Percentiles rank a stretch among this genome's conserved stretches.
Evolutionary conservation across 2,113 vertebrate species (phyloP).

Genomic region (Xenopus laevis): DNA sequence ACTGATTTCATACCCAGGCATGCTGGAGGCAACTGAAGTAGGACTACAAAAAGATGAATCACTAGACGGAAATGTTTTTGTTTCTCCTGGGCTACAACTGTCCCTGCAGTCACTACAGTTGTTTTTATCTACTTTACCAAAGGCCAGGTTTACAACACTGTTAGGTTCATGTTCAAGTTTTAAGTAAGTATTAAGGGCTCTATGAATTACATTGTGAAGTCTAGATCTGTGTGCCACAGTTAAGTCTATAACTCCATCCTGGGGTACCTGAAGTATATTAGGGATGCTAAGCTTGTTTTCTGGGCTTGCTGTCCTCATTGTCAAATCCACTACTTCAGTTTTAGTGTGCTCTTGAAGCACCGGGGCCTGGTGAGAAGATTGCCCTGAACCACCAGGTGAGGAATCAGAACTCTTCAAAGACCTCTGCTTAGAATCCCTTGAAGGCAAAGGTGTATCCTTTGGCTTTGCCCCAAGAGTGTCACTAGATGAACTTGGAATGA

Average conservation of each 20-base stretch:
- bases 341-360: slow-evolving; percentile 72
- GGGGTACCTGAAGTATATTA: slow-evolving; percentile 66
- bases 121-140: slow-evolving; percentile 65
- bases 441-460: slow-evolving; percentile 69
- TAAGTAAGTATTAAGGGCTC: slow-evolving; percentile 78
- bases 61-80: slow-evolving; percentile 65
- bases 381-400: slow-evolving; percentile 75
- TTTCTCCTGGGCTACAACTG: slow-evolving; percentile 70
- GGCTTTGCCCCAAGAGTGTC: slow-evolving; percentile 74
- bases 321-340: slow-evolving; percentile 78
- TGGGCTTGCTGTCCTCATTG: slow-evolving; percentile 78
- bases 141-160: slow-evolving; percentile 71
- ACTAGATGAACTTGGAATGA: slow-evolving; percentile 74
- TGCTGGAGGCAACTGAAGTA: slow-evolving; percentile 61
- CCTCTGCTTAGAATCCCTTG: slow-evolving; percentile 75
- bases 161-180: slow-evolving; percentile 83
- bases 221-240: slow-evolving; percentile 84
- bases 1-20: slow-evolving; percentile 62
- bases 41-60: slow-evolving; percentile 63
- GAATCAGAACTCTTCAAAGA: slow-evolving; percentile 69
- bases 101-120: slow-evolving; percentile 72
- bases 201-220: slow-evolving; percentile 89
- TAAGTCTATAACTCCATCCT: slow-evolving; percentile 93
- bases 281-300: slow-evolving; percentile 68
- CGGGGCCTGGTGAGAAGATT: slow-evolving; percentile 72